Evolutionary conservation across 2,888 invertebrate species (phyloP), one percentile per base, ranked within the genome.

Genomic region (Emmelina monodactyla): DNA sequence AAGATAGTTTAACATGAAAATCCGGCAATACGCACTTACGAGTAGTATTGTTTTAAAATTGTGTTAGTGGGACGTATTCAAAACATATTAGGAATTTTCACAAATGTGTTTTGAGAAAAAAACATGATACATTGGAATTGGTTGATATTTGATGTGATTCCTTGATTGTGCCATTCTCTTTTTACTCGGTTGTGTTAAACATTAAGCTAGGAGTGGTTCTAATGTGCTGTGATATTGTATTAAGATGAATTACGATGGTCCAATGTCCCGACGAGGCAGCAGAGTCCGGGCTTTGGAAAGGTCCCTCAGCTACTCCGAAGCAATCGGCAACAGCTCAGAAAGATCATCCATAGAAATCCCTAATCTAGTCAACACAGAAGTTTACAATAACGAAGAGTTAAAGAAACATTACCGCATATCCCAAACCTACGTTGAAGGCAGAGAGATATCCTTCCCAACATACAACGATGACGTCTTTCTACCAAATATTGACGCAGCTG

Each of bases 361-460:
- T 10, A 59, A 56, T 16, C 68, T 79, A 0, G 60, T 45, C 0
- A 46, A 72, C 44, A 68, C 73, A 7, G 76, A 78, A 6, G 78
- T 79, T 0, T 79, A 79, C 39, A 53, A 57, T 0, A 79, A 79
- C 32, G 78, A 78, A 44, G 76, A 79, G 42, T 41, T 75, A 0
- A 76, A 72, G 38, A 75, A 72, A 42, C 71, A 78, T 1, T 73
- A 62, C 37, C 54, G 78, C 34, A 76, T 78, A 38, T 76, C 73
- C 0, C 78, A 78, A 49, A 71, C 68, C 0, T 75, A 75, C 28
- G 75, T 78, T 0, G 79, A 79, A 60, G 78, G 78, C 0, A 75
- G 65, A 40, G 76, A 78, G 49, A 73, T 78, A 1, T 44, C 58
- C 0, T 76, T 76, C 13, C 63, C 68, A 1, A 49, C 49, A 1